These are phyloP conservation scores for Carduelis carduelis DNA, from an alignment of 2,797 vertebrate species.

Conservation along the genomic window DNA sequence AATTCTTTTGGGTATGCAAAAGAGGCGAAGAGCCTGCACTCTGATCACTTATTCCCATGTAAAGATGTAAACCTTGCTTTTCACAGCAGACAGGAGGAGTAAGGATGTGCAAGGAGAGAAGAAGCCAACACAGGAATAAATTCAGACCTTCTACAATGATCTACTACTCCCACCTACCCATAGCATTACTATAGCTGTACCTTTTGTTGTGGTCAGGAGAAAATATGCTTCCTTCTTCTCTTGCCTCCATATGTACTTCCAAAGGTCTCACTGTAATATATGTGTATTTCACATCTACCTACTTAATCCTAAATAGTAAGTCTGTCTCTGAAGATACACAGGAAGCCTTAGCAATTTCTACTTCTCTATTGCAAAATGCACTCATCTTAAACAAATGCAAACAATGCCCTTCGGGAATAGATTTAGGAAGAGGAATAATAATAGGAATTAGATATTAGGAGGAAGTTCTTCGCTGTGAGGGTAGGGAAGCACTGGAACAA, in stretches of 20 bases:
- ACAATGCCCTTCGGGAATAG: not conserved
- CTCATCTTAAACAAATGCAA: not conserved
- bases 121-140: not conserved
- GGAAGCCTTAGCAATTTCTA: not conserved
- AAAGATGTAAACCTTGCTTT: not conserved
- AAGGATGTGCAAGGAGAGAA: not conserved
- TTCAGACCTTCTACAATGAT: not conserved
- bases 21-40: not conserved
- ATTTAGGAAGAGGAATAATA: not conserved
- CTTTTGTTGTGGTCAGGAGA: constrained; percentile 9
- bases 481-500: not conserved
- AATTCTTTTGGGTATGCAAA: not conserved
- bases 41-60: not conserved
- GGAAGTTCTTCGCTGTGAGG: not conserved
- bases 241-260: not conserved
- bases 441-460: not conserved
- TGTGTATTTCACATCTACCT: not conserved
- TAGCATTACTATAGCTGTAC: not conserved
- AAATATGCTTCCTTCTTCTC: not conserved
- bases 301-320: not conserved
- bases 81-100: constrained; percentile 64
- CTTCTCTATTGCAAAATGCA: not conserved
- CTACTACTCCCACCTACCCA: not conserved
- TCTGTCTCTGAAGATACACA: not conserved
- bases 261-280: not conserved